Conservation (phyloP, 2,888 invertebrate genomes). For the Caradrina clavipalpis region DNA sequence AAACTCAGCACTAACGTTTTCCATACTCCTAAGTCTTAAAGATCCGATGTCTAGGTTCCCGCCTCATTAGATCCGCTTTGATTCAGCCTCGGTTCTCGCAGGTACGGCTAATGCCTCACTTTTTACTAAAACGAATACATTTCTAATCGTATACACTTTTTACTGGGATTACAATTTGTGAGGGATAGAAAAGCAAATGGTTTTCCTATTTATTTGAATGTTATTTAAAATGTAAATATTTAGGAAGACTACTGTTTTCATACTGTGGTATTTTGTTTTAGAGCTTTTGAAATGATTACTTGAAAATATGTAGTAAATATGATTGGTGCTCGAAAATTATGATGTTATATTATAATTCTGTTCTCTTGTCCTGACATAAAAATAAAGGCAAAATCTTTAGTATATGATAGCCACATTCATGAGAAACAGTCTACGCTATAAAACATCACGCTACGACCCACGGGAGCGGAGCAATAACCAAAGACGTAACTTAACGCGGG, state of each 20-base stretch:
- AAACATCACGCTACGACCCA: too few relatives aligned
- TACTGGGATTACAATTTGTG: slow-evolving; percentile 28
- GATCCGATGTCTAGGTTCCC: slow-evolving; percentile 76
- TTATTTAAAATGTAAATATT: neutral
- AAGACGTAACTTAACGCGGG: too few relatives aligned
- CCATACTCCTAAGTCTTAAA: slow-evolving; percentile 66
- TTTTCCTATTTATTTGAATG: neutral
- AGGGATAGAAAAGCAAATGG: neutral
- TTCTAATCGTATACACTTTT: slow-evolving; percentile 67
- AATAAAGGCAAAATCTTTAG: too few relatives aligned
- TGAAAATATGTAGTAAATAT: too few relatives aligned
- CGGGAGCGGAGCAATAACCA: too few relatives aligned
- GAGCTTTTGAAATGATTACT: neutral
- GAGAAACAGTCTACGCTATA: too few relatives aligned
- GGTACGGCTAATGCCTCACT: slow-evolving; percentile 76
- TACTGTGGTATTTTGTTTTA: neutral
- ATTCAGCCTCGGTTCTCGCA: slow-evolving; percentile 70
- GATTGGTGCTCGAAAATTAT: too few relatives aligned
- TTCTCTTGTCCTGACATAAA: too few relatives aligned
- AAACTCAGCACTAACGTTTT: slow-evolving; percentile 62
- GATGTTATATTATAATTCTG: too few relatives aligned
- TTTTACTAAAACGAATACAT: slow-evolving; percentile 69
- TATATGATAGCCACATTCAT: too few relatives aligned
- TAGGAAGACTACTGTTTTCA: neutral
- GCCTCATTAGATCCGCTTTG: slow-evolving; percentile 84